Evolutionary conservation across 2,888 invertebrate genomes (phyloP), one percentile per base, ranked within the genome.

Genomic region (Apomyelois bistriatella): DNA sequence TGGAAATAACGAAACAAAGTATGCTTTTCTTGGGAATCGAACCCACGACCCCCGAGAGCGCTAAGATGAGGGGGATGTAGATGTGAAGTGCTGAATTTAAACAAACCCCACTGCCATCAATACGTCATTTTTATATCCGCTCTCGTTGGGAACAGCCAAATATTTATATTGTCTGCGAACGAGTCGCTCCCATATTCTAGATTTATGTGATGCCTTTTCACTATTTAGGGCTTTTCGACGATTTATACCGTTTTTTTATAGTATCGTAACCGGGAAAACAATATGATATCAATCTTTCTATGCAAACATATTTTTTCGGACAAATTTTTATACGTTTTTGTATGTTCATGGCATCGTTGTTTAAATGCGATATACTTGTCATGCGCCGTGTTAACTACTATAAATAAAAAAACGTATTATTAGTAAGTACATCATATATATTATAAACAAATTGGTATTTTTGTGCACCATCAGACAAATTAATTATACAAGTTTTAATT

Each of bases 91-190:
- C 32, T 4, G 7, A 32, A 32, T 9, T 32, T 32, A 9, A 2
- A 7, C 28, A 9, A 32, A 9, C 32, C 32, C 9, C 32, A 32
- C 1, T 32, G 32, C 32, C 1, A 32, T 10, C 16, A 13, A 38
- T 49, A n/a, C 13, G 9, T 49, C 48, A 49, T 38, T 49, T 49
- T 49, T 49, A 49, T 49, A 12, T 17, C 38, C 38, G 28, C 48
- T 32, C 46, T 46, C 46, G 46, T 3, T 15, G 37, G 28, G 22
- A 22, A 30, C 22, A 7, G 37, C 78, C 74, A 83, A 85, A 83
- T 83, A 84, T 85, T 83, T 84, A 81, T 82, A 81, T 83, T 85
- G 82, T 83, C 72, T 76, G 76, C 22, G 48, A 49, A 49, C 22
- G 48, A 49, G 38, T 38, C 7, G 48, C 2, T 9, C 38, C 38